These are phyloP conservation scores for Campoletis raptor DNA, from an alignment of 2,888 invertebrate genomes.

Conservation along the genomic window DNA sequence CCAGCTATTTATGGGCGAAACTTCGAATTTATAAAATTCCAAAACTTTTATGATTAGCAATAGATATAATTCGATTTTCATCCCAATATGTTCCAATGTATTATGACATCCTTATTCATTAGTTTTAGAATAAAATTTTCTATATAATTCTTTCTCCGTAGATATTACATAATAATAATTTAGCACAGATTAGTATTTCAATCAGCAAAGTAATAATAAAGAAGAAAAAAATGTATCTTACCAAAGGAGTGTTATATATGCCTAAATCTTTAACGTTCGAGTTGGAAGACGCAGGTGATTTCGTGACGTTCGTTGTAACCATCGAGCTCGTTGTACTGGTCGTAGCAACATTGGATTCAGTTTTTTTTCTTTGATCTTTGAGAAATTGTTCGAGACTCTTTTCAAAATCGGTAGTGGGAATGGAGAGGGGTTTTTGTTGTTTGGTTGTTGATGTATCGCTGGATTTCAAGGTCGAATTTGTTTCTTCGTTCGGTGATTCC, in stretches of 20 bases:
- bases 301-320: conserved; percentile 22
- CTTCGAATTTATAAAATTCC: not conserved
- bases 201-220: not conserved
- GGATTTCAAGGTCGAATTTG: not conserved
- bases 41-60: not conserved
- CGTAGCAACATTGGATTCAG: conserved; percentile 74
- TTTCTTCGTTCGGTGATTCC: conserved; percentile 71
- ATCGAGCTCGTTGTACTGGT: conserved; percentile 55
- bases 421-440: conserved; percentile 66
- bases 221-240: conserved; percentile 57
- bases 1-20: not conserved
- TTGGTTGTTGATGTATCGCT: not conserved
- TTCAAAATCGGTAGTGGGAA: conserved; percentile 81
- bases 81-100: not conserved
- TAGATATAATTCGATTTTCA: not conserved
- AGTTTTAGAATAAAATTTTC: not conserved
- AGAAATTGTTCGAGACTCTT: conserved; percentile 82
- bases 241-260: conserved; percentile 70
- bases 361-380: conserved; percentile 79
- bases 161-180: not conserved
- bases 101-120: not conserved
- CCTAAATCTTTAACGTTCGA: conserved; percentile 49
- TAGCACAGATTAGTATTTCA: not conserved
- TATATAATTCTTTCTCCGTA: not conserved
- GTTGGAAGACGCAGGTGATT: conserved; percentile 32